These are phyloP conservation scores for Drosophila nannoptera DNA, from an alignment of 1,140 invertebrate genomes.

Conservation along the genomic window DNA sequence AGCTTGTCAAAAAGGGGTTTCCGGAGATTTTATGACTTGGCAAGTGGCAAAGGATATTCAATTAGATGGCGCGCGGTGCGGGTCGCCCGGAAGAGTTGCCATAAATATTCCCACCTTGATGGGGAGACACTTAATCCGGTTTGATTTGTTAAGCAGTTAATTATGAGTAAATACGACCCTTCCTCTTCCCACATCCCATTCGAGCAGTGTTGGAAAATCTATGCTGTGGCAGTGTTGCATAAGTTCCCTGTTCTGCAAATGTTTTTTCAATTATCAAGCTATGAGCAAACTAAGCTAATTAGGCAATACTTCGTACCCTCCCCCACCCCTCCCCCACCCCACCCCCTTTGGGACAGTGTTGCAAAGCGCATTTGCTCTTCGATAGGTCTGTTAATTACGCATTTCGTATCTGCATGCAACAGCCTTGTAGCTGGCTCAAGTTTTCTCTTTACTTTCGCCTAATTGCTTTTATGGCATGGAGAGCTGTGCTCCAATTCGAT, in stretches of 20 bases:
- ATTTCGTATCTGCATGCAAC: slow-evolving; percentile 7
- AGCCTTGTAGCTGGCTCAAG: slow-evolving; percentile 10
- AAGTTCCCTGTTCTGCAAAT: no score
- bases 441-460: slow-evolving; percentile 15
- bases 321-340: not conserved
- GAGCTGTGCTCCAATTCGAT: slow-evolving; percentile 19
- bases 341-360: not conserved
- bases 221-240: no score
- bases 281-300: no score
- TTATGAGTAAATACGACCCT: not conserved
- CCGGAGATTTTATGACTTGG: not conserved
- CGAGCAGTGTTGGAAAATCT: no score
- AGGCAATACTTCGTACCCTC: no score
- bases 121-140: not conserved
- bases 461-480: slow-evolving; percentile 28
- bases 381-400: not conserved
- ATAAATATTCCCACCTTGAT: not conserved
- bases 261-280: no score
- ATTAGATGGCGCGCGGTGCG: not conserved
- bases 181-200: no score
- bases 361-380: slow-evolving; percentile 1
- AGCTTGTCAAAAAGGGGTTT: not conserved
- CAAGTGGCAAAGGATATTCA: slow-evolving; percentile 11
- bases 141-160: not conserved
- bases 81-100: not conserved